phyloP scores from a whole-genome alignment of 2,888 invertebrate species.

The Lydus trimaculatus region DNA sequence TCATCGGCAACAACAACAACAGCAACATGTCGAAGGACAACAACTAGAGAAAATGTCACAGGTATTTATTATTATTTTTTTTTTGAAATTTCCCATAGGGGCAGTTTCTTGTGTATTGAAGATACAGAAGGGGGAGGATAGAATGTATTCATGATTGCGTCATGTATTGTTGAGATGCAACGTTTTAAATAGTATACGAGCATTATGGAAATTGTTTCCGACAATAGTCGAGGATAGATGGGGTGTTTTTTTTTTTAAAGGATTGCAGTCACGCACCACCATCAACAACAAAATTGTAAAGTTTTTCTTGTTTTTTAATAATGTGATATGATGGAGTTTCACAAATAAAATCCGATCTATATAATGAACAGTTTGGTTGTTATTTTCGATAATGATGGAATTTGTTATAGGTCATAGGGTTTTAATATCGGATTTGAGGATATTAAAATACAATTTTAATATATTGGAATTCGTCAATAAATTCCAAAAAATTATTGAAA shows the following conservation, averaged over 20 bases:
- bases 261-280: not conserved
- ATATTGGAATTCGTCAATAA: not conserved
- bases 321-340: not conserved
- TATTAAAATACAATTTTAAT: not conserved
- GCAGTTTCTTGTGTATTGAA: not conserved
- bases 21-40: not conserved
- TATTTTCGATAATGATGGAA: not conserved
- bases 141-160: constrained; percentile 11
- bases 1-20: not conserved
- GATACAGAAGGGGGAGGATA: not conserved
- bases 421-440: not conserved
- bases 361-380: not conserved
- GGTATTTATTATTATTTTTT: not conserved
- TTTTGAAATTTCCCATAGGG: constrained; percentile 11
- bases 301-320: not conserved
- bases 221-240: not conserved
- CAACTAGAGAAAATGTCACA: not conserved
- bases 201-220: constrained; percentile 14
- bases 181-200: constrained; percentile 8
- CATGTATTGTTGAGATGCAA: constrained; percentile 7
- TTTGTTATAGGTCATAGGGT: not conserved
- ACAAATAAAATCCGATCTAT: not conserved
- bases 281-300: not conserved
- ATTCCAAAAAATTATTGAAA: not conserved
- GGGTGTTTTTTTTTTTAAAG: not conserved